phyloP scores from a whole-genome alignment of 2,888 invertebrate species.

The Melinaea menophilus region DNA sequence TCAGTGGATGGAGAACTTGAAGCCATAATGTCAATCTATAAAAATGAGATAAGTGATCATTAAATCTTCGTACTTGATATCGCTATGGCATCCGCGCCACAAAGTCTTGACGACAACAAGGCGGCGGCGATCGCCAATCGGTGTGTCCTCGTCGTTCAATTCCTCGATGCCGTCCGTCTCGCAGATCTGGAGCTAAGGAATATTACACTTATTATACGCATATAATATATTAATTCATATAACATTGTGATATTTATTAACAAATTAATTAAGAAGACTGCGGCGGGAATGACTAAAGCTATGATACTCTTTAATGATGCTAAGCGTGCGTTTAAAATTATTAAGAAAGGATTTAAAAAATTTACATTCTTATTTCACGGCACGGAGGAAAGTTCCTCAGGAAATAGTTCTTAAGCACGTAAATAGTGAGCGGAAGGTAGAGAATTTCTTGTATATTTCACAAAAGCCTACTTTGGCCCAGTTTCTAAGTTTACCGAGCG shows the following conservation, averaged over 20 bases:
- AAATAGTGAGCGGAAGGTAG: constrained; percentile 54
- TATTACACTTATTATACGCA: not conserved
- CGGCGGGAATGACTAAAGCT: not conserved
- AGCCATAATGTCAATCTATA: not conserved
- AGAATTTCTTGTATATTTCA: constrained; percentile 62
- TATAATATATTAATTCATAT: no score
- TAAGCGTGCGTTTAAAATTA: constrained; percentile 28
- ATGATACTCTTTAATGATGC: not conserved
- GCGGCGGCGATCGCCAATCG: constrained; percentile 82
- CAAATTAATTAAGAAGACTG: no score
- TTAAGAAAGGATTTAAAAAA: constrained; percentile 42
- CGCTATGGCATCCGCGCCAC: constrained; percentile 84
- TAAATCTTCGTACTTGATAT: constrained; percentile 76
- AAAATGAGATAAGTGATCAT: not conserved
- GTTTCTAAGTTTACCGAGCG: constrained; percentile 71
- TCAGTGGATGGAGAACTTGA: no score
- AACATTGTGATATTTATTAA: no score
- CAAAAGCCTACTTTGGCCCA: constrained; percentile 73
- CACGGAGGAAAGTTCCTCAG: constrained; percentile 50
- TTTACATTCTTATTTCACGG: constrained; percentile 58
- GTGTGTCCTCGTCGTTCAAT: constrained; percentile 80
- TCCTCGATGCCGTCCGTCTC: constrained; percentile 86
- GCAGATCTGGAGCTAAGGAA: constrained; percentile 83
- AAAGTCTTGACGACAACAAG: constrained; percentile 86
- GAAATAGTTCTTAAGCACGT: constrained; percentile 70